Base-by-base conservation (phyloP, 2,797 vertebrate species). In the Adrianichthys oophorus region DNA sequence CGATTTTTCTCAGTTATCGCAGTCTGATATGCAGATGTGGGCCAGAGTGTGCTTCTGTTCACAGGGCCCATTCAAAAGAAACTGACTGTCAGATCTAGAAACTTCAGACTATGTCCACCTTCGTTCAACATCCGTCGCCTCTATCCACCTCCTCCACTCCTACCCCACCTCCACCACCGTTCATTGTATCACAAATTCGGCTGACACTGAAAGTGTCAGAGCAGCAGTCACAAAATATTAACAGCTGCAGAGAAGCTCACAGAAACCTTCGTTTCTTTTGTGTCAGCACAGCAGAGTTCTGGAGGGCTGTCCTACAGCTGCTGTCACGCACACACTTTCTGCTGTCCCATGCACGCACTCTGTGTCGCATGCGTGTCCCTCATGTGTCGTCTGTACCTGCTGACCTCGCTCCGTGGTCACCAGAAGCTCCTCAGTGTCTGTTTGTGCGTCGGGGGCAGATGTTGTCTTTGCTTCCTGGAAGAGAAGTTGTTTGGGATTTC, bases 1-100 rank as follows among this genome's bases (percentile, higher is more conserved):
- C 92, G 93, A 94, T 93, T 92, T 89, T 91, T 87, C 76, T 85
- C 91, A 95, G 95, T 94, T 91, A 93, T 96, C 94, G 94, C 94
- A 92, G 94, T 93, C 93, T 90, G 90, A 93, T 94, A 91, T 95
- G 94, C 92, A 94, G 93, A 95, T 94, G 90, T 89, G 81, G 87
- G 85, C 84, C 79, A 78, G 68, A 90, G 87, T 87, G 86, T 87
- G 74, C 87, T 72, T 90, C 90, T 86, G 93, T 89, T 94, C 94
- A 95, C 94, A 93, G 93, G 93, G 90, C 93, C 90, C 86, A 93
- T 93, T 92, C 93, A 90, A 89, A 91, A 59, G 59, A 46, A 82
- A 78, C 60, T 76, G 76, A 62, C 74, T 80, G 79, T 84, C 78
- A 78, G 61, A 68, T 69, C 53, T 51, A 41, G 61, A 48, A 19